Base-by-base conservation (phyloP, 2,888 invertebrate species). In the Boloria euphrosyne region DNA sequence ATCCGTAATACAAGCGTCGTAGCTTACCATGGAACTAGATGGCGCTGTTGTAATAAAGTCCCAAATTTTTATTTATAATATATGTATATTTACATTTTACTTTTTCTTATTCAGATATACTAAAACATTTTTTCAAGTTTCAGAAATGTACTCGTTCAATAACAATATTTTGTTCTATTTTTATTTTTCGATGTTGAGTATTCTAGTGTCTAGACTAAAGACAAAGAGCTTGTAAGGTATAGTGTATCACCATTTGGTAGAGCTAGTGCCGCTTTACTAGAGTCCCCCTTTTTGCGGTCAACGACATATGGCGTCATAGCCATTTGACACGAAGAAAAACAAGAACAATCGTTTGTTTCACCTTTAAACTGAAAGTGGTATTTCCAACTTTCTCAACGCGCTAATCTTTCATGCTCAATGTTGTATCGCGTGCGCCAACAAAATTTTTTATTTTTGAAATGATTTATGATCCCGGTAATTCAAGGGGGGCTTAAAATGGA, bases 301-400 rank as follows among this genome's bases (percentile, higher is more conserved):
- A 87, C 80, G 84, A 86, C 85, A 83, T 85, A 79, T 77, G 77
- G 76, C 78, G 79, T 79, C 81, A 85, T 83, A 83, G 81, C 85
- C 80, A 75, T 83, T 84, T 84, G 84, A 83, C 86, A 87, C 81
- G 85, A 86, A 86, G 84, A 84, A 80, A 80, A 84, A 80, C 74
- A 77, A 75, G 82, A 80, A 75, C 76, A 81, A 80, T 63, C 65
- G 65, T 52, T 67, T 62, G 66, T 69, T 70, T 62, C 67, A 69
- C 70, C 72, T 73, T 74, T 71, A 70, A 74, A 74, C 72, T 65
- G 58, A 65, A 69, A 65, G 67, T 68, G 68, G 67, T 67, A 69
- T 69, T 69, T 67, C 62, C 67, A 69, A 69, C 65, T 67, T 69
- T 68, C 63, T 66, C 62, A 65, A 63, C 52, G 69, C 66, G 65